Percentiles rank a stretch among this genome's conserved stretches.
These are phyloP conservation scores for Tympanuchus pallidicinctus DNA, from an alignment of 2,113 vertebrate genomes.

Conservation along the genomic window DNA sequence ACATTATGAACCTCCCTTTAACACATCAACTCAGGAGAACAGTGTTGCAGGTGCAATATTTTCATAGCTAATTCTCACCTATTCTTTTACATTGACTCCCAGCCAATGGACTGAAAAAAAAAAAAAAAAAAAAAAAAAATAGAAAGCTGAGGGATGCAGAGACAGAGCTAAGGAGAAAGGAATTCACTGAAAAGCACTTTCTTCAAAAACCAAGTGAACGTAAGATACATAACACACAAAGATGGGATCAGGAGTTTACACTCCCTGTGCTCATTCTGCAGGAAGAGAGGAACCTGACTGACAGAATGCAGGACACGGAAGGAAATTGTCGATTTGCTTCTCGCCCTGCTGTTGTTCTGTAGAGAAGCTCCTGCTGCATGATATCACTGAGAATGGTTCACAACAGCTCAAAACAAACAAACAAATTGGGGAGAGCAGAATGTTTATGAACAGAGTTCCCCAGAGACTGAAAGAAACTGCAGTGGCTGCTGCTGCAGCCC, in stretches of 20 bases:
- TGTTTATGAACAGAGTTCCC: neutral
- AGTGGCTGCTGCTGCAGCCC: neutral
- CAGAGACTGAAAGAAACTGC: neutral
- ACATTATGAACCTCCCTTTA: neutral
- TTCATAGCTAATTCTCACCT: neutral
- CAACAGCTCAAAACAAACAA: neutral
- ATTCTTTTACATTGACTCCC: no score
- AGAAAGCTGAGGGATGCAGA: neutral
- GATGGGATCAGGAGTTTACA: neutral
- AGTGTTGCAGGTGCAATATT: neutral
- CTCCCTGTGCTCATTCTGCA: neutral
- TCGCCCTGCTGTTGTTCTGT: neutral
- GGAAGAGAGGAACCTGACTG: neutral
- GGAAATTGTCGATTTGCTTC: neutral
- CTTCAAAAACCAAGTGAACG: neutral
- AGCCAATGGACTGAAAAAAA: neutral
- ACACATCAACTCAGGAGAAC: neutral
- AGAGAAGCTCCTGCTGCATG: neutral
- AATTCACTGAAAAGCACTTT: neutral
- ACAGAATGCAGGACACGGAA: neutral
- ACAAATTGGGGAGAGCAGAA: neutral
- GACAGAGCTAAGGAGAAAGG: neutral
- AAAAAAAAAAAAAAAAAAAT: neutral
- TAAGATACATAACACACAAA: neutral
- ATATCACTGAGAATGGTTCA: neutral